phyloP scores from a whole-genome alignment of 1,140 invertebrate genomes.

The Cepaea nemoralis region DNA sequence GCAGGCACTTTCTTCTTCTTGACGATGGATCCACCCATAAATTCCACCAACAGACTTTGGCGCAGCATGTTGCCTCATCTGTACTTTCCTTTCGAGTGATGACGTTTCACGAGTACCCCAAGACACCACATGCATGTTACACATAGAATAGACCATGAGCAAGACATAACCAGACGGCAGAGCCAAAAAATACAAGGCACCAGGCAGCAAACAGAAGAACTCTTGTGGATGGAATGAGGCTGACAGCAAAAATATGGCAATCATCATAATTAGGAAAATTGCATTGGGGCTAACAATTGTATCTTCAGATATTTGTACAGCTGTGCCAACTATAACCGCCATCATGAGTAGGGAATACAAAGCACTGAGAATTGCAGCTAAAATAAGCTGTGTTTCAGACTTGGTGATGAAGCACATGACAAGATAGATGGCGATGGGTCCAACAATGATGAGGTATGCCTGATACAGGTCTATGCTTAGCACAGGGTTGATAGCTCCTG shows the following conservation, averaged over 20 bases:
- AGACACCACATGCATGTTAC: conserved; percentile 96
- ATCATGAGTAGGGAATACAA: conserved; percentile 97
- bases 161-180: conserved; percentile 99
- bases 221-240: conserved; percentile 98
- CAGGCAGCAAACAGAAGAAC: conserved; percentile 96
- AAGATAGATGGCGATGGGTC: conserved; percentile 74
- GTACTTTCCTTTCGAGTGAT: conserved; percentile 54
- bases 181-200: conserved; percentile 93
- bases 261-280: conserved; percentile 87
- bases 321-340: conserved; percentile 96
- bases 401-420: conserved; percentile 73
- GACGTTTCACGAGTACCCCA: conserved; percentile 91
- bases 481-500: conserved; percentile 76
- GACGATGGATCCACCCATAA: conserved; percentile 49
- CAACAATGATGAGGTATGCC: conserved; percentile 73
- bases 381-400: conserved; percentile 76
- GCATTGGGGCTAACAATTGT: conserved; percentile 82
- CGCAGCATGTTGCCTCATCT: conserved; percentile 33
- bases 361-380: conserved; percentile 94
- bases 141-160: conserved; percentile 96
- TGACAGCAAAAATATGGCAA: conserved; percentile 92
- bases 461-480: conserved; percentile 53
- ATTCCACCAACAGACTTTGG: conserved; percentile 63
- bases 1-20: conserved; percentile 55
- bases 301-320: conserved; percentile 64